Evolutionary conservation across 2,113 vertebrate genomes (phyloP), one percentile per base, ranked within the genome.

Genomic region (Ciconia stormi): DNA sequence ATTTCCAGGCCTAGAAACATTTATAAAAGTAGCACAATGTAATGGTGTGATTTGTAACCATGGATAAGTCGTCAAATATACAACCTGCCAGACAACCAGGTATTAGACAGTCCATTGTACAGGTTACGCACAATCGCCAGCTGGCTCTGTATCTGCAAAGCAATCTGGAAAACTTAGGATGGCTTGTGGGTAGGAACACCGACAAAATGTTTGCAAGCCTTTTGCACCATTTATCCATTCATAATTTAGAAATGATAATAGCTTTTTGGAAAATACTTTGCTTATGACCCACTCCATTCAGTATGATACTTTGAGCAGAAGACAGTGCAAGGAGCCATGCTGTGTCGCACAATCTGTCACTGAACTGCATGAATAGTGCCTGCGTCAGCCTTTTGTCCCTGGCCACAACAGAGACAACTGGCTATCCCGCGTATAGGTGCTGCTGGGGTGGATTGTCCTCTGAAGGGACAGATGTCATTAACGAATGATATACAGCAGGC

Each of bases 161-260:
- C 53, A 70, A 55, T 69, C 71, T 73, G 61, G 65, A 67, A n/a
- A 72, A 73, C 20, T 21, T 67, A 36, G 25, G 61, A 32, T 0
- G 23, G 20, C 70, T 18, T 32, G 46, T 49, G 82, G 55, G 47
- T 62, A 76, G 46, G 13, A 95, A 11, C 59, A 29, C 44, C 0
- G 30, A 58, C 62, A 74, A 88, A 95, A 90, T 26, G 34, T 84
- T 76, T 91, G 49, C 63, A 52, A 72, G 52, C 36, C 47, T 94
- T 86, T 93, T 79, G 58, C 50, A 2, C 85, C 2, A 0, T 66
- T 94, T 72, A 71, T 44, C 62, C 82, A 79, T 66, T 72, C 72
- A 70, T 76, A 92, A 90, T 82, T 93, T 90, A 79, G 92, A 86
- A 94, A 87, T 70, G 53, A 85, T 95, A 97, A 91, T 53, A 90